Evolutionary conservation across 2,113 vertebrate genomes (phyloP).

Genomic region (Sarotherodon lohbergeri): DNA sequence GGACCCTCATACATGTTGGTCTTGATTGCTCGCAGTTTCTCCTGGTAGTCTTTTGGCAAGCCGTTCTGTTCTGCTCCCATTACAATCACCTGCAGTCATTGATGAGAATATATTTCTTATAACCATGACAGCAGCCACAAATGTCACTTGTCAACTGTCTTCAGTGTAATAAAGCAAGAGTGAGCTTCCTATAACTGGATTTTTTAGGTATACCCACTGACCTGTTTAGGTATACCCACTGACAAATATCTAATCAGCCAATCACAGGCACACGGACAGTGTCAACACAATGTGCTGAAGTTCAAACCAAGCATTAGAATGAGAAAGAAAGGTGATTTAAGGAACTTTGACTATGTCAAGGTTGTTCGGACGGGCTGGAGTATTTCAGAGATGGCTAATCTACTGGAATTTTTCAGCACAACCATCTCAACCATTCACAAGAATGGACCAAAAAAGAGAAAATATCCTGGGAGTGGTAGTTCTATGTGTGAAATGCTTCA

Average conservation of each 20-base stretch:
- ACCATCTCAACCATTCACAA: neutral
- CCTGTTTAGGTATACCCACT: neutral
- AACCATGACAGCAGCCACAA: neutral
- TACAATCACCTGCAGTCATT: constrained; percentile 61
- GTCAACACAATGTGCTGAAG: neutral
- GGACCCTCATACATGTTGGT: constrained; percentile 67
- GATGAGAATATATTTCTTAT: neutral
- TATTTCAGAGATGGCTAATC: neutral
- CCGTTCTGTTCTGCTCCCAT: constrained; percentile 71
- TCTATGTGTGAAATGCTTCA: neutral
- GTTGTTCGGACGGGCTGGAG: neutral
- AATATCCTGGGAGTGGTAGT: neutral
- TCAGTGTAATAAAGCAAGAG: neutral
- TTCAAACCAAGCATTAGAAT: neutral
- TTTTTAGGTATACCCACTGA: neutral
- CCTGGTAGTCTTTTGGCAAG: constrained; percentile 66
- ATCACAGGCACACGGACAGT: neutral
- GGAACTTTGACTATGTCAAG: neutral
- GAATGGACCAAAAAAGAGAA: neutral
- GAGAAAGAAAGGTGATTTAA: neutral
- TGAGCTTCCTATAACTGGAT: neutral
- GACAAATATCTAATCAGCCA: neutral
- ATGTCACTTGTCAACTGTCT: neutral
- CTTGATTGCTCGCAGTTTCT: constrained; percentile 61
- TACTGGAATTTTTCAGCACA: neutral